A percentile compares a stretch with the other conserved stretches of the same genome.
Evolutionary conservation across 2,888 invertebrate species (phyloP).

Genomic region (Aproaerema taeniolella): DNA sequence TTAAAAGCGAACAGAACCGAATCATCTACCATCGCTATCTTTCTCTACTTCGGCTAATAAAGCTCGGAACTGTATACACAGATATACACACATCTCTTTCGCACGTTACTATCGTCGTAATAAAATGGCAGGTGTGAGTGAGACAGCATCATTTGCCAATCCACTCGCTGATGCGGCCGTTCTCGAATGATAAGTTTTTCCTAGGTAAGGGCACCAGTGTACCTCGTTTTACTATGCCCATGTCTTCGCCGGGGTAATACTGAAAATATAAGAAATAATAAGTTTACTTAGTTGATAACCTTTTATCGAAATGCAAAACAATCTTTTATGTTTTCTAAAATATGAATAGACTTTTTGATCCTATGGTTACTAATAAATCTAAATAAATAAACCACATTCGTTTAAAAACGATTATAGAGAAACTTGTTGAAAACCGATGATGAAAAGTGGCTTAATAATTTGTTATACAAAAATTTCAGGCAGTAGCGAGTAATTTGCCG

Average conservation of each 20-base stretch:
- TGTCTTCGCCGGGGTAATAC: slow-evolving; percentile 84
- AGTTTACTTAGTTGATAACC: not conserved
- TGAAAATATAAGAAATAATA: slow-evolving; percentile 37
- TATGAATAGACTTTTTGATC: too few species aligned
- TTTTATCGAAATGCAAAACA: too few species aligned
- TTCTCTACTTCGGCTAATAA: slow-evolving; percentile 28
- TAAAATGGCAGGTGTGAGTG: slow-evolving; percentile 26
- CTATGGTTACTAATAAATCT: too few species aligned
- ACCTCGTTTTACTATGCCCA: slow-evolving; percentile 82
- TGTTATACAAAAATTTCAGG: too few species aligned
- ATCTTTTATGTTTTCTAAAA: not conserved
- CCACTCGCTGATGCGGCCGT: slow-evolving; percentile 88
- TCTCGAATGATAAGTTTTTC: slow-evolving; percentile 86
- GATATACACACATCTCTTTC: slow-evolving; percentile 33
- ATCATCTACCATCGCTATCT: too few species aligned
- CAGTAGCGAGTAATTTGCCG: too few species aligned
- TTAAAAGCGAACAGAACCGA: too few species aligned
- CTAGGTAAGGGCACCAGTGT: slow-evolving; percentile 84
- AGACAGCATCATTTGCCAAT: slow-evolving; percentile 78
- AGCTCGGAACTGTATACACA: slow-evolving; percentile 36
- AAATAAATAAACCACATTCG: too few species aligned
- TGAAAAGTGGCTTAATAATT: too few species aligned
- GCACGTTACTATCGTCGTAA: slow-evolving; percentile 20
- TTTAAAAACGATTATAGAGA: too few species aligned
- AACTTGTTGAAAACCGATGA: too few species aligned